Evolutionary conservation across 2,888 invertebrate species (phyloP).

Genomic region (Hypsopygia costalis): DNA sequence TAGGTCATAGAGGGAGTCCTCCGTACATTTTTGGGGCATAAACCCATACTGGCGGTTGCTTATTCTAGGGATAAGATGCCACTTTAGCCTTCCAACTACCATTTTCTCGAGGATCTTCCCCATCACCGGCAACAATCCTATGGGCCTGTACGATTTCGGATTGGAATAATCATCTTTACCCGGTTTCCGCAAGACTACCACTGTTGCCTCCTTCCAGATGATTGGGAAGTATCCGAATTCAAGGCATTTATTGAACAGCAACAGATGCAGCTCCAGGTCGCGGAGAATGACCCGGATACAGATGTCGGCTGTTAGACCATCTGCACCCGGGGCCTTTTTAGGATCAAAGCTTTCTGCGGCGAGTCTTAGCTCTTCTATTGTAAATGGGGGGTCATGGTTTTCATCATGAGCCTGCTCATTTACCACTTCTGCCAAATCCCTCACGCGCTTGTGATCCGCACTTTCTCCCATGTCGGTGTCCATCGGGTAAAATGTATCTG

Average conservation of each 20-base stretch:
- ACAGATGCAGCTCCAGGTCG: neutral
- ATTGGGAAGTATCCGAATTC: neutral
- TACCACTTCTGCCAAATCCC: neutral
- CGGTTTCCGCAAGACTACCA: neutral
- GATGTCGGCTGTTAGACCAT: constrained; percentile 16
- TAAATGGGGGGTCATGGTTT: neutral
- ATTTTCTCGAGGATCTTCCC: neutral
- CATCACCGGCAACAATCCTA: neutral
- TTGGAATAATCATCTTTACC: neutral
- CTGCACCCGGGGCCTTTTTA: constrained; percentile 16
- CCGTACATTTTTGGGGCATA: neutral
- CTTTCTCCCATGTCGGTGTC: neutral
- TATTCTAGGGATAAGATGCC: neutral
- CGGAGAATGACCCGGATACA: too few species aligned
- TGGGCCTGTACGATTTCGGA: neutral
- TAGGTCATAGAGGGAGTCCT: neutral
- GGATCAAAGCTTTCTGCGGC: constrained; percentile 6
- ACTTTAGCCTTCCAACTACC: neutral
- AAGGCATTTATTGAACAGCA: neutral
- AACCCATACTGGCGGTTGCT: neutral
- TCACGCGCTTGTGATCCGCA: neutral
- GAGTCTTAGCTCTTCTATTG: neutral
- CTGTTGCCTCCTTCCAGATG: neutral
- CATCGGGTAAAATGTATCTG: constrained; percentile 9
- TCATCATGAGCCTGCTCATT: too few species aligned